These are phyloP conservation scores for Xiphias gladius DNA, from an alignment of 2,113 vertebrate species.

Conservation along the genomic window DNA sequence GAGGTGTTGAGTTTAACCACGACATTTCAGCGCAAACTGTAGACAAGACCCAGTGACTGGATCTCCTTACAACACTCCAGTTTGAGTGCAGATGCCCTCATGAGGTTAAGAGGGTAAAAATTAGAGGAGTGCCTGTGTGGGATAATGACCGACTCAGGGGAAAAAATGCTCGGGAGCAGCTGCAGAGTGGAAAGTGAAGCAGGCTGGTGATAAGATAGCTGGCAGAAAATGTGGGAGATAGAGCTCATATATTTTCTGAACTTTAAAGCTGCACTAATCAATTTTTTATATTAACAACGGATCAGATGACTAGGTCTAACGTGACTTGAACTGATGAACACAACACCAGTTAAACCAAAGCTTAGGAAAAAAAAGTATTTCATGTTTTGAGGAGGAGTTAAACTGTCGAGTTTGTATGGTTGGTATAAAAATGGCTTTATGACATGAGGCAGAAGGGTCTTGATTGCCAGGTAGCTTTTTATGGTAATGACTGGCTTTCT, in stretches of 20 bases:
- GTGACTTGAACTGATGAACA: too few species aligned
- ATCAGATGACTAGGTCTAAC: not conserved
- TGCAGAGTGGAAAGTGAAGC: constrained; percentile 15
- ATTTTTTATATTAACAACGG: not conserved
- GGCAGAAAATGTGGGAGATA: not conserved
- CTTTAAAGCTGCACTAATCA: not conserved
- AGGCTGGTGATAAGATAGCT: constrained; percentile 5
- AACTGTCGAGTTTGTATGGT: not conserved
- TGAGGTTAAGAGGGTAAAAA: constrained; percentile 64
- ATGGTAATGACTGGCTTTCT: not conserved
- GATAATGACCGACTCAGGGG: constrained; percentile 55
- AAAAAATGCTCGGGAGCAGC: constrained; percentile 28
- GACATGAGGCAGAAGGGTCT: not conserved
- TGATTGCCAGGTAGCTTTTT: not conserved
- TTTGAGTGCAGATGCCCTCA: constrained; percentile 39
- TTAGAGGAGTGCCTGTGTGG: constrained; percentile 29
- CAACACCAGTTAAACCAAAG: too few species aligned
- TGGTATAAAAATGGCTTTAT: not conserved
- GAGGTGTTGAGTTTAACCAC: constrained; percentile 81
- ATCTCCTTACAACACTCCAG: constrained; percentile 68
- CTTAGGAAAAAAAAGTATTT: too few species aligned
- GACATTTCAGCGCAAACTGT: constrained; percentile 76
- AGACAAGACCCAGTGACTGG: constrained; percentile 73
- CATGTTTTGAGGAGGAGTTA: too few species aligned
- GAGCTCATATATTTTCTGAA: not conserved